Base-by-base conservation (phyloP, 1,140 invertebrate genomes). In the Venturia canescens region DNA sequence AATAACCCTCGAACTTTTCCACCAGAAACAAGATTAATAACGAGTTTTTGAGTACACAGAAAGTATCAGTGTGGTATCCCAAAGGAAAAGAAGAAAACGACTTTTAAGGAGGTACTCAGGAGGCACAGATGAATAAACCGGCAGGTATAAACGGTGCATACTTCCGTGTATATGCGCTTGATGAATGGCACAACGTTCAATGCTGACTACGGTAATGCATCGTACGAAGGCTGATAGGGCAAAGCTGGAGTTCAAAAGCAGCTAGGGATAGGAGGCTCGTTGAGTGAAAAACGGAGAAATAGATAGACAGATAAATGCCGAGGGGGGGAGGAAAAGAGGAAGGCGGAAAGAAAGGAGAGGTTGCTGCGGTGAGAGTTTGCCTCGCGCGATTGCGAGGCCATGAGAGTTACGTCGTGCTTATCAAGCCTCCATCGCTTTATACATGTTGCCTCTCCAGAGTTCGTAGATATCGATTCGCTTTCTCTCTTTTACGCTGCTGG, bases 351-450 rank as follows among this genome's bases (percentile, higher is more conserved):
- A 27, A 50, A 34, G n/a, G 66, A 31, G 23, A 50, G 50, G 26
- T 29, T 29, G 34, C 26, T 38, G 27, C 29, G 67, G 21, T 38
- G 76, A 29, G 27, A 57, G 77, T 29, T 44, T 78, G 48, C 63
- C 71, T 60, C 27, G 69, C 67, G 78, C 67, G 78, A 66, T 70
- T 26, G 78, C 44, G 69, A 71, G 78, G 48, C 38, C 78, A 53
- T 29, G 50, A 70, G 50, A 71, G 69, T 71, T 80, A 72, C 78
- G 38, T 53, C 78, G 78, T 72, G 78, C 69, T 71, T 71, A 71
- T 71, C 69, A 44, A 38, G 69, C 69, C 69, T 71, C 18, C 69
- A 71, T 71, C 69, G 69, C 69, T 71, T 21, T 38, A 38, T 71
- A 21, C 18, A 71, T 44, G 69, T 44, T 44, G 34, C 18, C 69